phyloP scores from a whole-genome alignment of 2,888 invertebrate species.

The Eretmocerus hayati region DNA sequence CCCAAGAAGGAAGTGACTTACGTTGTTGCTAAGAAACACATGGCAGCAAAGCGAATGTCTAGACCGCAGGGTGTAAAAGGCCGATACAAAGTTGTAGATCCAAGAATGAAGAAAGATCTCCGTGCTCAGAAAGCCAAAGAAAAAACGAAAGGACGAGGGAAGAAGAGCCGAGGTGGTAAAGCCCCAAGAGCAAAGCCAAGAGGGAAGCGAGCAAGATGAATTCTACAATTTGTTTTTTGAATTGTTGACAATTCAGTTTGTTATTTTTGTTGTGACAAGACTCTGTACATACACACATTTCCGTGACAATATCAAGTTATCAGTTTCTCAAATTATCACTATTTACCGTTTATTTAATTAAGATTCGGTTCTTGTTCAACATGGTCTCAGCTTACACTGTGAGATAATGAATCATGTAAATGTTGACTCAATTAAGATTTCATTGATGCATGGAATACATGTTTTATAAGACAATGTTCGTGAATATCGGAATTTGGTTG shows the following conservation, averaged over 20 bases:
- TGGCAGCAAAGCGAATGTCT: constrained; percentile 65
- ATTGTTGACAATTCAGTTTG: constrained; percentile 5
- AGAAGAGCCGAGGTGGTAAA: constrained; percentile 17
- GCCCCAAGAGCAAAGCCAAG: constrained; percentile 20
- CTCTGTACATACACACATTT: too few species aligned
- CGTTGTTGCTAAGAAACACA: constrained; percentile 87
- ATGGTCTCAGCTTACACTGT: too few species aligned
- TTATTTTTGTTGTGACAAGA: too few species aligned
- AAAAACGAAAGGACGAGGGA: constrained; percentile 49
- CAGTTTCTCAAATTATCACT: too few species aligned
- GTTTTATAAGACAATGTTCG: too few species aligned
- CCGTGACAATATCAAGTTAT: too few species aligned
- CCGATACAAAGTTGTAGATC: constrained; percentile 90
- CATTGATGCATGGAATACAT: too few species aligned
- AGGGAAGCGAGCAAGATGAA: constrained; percentile 21
- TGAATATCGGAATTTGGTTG: too few species aligned
- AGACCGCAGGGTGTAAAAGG: constrained; percentile 87
- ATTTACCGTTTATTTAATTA: too few species aligned
- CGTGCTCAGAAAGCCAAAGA: constrained; percentile 60
- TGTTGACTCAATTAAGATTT: too few species aligned
- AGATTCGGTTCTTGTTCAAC: too few species aligned
- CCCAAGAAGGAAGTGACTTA: constrained; percentile 88
- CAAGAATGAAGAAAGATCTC: constrained; percentile 91
- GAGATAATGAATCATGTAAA: too few species aligned
- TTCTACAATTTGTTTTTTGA: constrained; percentile 1